Conservation (phyloP, 2,797 vertebrate species). For the Champsocephalus gunnari region DNA sequence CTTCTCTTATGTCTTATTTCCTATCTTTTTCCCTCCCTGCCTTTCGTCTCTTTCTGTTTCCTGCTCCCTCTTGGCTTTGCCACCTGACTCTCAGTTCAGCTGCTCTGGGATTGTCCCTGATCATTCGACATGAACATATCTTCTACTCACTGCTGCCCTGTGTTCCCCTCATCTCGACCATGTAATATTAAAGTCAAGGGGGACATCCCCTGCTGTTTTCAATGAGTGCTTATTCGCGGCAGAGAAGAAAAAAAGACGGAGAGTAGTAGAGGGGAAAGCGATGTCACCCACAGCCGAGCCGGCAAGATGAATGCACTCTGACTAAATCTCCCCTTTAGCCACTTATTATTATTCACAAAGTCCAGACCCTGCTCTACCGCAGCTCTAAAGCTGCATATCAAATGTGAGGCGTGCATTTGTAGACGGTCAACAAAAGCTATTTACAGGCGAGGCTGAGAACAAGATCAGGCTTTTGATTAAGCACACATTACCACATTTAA, state of each 20-base stretch:
- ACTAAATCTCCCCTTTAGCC: constrained; percentile 78
- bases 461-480: constrained; percentile 18
- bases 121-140: constrained; percentile 63
- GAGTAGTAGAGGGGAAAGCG: constrained; percentile 43
- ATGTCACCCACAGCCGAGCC: constrained; percentile 69
- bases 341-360: constrained; percentile 79
- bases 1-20: constrained; percentile 23
- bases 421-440: constrained; percentile 51
- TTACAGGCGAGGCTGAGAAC: constrained; percentile 30
- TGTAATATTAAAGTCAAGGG: constrained; percentile 72
- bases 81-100: constrained; percentile 44
- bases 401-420: constrained; percentile 56
- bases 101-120: constrained; percentile 64
- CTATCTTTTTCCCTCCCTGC: constrained; percentile 1
- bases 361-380: constrained; percentile 58
- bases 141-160: constrained; percentile 53
- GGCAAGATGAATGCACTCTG: constrained; percentile 75
- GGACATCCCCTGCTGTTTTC: constrained; percentile 63
- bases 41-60: constrained; percentile 28
- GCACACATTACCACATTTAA: constrained; percentile 1
- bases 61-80: constrained; percentile 23
- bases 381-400: constrained; percentile 58
- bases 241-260: constrained; percentile 28
- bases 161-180: constrained; percentile 66
- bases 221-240: constrained; percentile 45